Base-by-base conservation (phyloP, 2,797 vertebrate genomes). In the Choloepus didactylus region DNA sequence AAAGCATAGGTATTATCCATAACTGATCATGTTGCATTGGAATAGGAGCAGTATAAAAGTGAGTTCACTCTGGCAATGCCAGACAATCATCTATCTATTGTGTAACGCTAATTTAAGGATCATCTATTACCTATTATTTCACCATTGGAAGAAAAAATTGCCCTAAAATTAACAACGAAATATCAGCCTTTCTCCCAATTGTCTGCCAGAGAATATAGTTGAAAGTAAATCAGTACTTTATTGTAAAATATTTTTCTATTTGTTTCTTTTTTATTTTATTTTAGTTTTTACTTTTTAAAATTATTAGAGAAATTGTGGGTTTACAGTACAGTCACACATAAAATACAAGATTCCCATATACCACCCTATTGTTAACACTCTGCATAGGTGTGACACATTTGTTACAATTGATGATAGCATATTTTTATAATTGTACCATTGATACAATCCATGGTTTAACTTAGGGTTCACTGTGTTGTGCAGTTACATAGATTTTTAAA, bases 201-300 rank as follows among this genome's bases (percentile, higher is more conserved):
- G 38, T 93, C 87, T 93, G 0, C 15, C 72, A 25, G 29, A 2
- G 46, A 6, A 95, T 85, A 73, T 35, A 27, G 49, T 94, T 96
- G 66, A 72, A 95, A 70, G 77, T 95, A 62, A 72, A 95, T 94
- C 23, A 49, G 82, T 18, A 95, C 51, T 49, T 96, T 46, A 89
- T 73, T 54, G 12, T 15, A 54, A 54, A 16, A 54, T 54, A 54
- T 54, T 54, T 54, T 54, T 54, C 51, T 16, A 54, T 12, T 16
- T 54, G 14, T 54, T 54, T n/a, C n/a, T n/a, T 54, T 54, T 54
- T 54, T 54, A 54, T 54, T 54, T 54, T 54, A 54, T 54, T 54
- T 54, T 54, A 54, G 12, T 15, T 54, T 54, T 54, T 54, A 54
- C 1, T 16, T 54, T 54, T 54, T 54, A 9, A 54, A 54, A 4